Base-by-base conservation (phyloP, 2,797 vertebrate species). In the Leuciscus waleckii region DNA sequence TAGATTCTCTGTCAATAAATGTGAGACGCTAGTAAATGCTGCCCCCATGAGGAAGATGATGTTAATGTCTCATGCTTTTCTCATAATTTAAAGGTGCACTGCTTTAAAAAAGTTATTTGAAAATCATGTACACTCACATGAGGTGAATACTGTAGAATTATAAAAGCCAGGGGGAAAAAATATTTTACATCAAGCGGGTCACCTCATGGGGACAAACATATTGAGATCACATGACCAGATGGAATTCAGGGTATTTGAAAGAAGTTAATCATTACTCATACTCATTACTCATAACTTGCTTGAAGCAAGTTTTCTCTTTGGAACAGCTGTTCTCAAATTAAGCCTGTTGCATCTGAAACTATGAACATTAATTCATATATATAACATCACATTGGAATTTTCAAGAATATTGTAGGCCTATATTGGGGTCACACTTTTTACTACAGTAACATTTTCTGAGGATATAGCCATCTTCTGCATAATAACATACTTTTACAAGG, bases 31-130 rank as follows among this genome's bases (percentile, higher is more conserved):
- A 56, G 86, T 79, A 51, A 68, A 84, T 81, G 82, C 78, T 86
- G 87, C 87, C 88, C 41, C 69, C 88, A 29, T 77, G 88, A 79
- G 86, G 86, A 87, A 37, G 63, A 49, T 76, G 29, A 43, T 79
- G 26, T 39, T 65, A 79, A 51, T 51, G 26, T 39, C 23, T 77
- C 23, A 56, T 41, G 37, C 5, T 49, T 68, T 67, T 67, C 39
- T 46, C 77, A 43, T 13, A 3, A n/a, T 73, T 49, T 49, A 16
- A 67, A 58, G 29, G 6, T n/a, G 21, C 32, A 1, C 19, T 23
- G 21, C 32, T 76, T 37, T 35, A 35, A 54, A 37, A 73, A 32
- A 23, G 4, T 54, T 56, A 0, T 56, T 58, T n/a, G 2, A 7
- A 32, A 29, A 16, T 32, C 8, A 32, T 32, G 9, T 32, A 51